Evolutionary conservation across 2,888 invertebrate species (phyloP).

Genomic region (Cryptophagus acutangulus): DNA sequence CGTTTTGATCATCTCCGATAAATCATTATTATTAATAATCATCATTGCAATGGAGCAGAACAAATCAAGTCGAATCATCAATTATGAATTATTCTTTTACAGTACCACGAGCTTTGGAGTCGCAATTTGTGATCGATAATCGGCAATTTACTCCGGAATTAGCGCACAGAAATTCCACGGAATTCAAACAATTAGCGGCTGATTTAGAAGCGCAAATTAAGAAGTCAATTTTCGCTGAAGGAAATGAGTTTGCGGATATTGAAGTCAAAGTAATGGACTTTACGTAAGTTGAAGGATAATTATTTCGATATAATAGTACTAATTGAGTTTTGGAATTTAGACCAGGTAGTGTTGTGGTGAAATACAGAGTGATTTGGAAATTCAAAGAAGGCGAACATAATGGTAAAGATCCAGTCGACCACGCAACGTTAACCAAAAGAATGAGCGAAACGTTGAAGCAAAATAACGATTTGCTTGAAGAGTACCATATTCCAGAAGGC

Average conservation of each 20-base stretch:
- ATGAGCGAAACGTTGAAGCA: slow-evolving; percentile 51
- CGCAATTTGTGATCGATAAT: slow-evolving; percentile 62
- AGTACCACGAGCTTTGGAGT: slow-evolving; percentile 68
- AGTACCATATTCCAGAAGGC: slow-evolving; percentile 50
- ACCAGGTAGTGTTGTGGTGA: slow-evolving; percentile 61
- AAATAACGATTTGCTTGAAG: slow-evolving; percentile 51
- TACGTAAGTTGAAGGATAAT: slow-evolving; percentile 54
- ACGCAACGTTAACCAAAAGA: slow-evolving; percentile 48
- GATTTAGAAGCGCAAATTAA: slow-evolving; percentile 59
- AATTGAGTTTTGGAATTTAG: slow-evolving; percentile 44
- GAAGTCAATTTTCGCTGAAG: slow-evolving; percentile 53
- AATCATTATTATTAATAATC: too few relatives aligned
- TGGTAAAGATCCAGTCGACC: slow-evolving; percentile 51
- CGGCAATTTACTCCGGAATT: slow-evolving; percentile 58
- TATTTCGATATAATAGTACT: slow-evolving; percentile 1
- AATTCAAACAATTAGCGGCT: slow-evolving; percentile 57
- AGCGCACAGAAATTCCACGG: slow-evolving; percentile 56
- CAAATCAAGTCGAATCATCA: background rate
- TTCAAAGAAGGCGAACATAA: slow-evolving; percentile 50
- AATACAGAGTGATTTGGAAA: slow-evolving; percentile 63
- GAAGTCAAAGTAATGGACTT: slow-evolving; percentile 58
- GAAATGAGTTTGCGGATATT: slow-evolving; percentile 51
- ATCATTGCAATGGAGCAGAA: background rate
- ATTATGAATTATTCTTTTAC: slow-evolving; percentile 10
- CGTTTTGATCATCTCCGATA: too few relatives aligned